These are phyloP conservation scores for Odontamblyopus lacepedii DNA, from an alignment of 2,797 vertebrate genomes.

Conservation along the genomic window DNA sequence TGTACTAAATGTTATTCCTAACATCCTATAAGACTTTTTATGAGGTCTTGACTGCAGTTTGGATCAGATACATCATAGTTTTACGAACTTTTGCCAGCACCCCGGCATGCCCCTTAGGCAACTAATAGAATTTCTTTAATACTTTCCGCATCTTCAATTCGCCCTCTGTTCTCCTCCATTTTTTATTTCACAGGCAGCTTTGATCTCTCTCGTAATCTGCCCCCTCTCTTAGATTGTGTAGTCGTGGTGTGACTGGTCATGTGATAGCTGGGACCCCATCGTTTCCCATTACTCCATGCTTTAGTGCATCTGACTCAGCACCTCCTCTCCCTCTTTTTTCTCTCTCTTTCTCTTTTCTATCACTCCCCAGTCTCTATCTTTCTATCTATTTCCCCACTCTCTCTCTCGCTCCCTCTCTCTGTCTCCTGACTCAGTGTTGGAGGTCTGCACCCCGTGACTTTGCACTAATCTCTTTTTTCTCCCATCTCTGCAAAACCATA, in stretches of 20 bases:
- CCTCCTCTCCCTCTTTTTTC: conserved; percentile 43
- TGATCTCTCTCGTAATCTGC: conserved; percentile 70
- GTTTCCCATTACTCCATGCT: conserved; percentile 61
- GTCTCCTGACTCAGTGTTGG: conserved; percentile 51
- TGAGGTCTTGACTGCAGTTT: no score
- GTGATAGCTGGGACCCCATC: conserved; percentile 63
- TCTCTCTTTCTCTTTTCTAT: no score
- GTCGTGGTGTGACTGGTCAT: conserved; percentile 59
- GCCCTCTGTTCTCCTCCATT: conserved; percentile 4
- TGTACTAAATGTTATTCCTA: no score
- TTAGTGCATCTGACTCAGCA: conserved; percentile 59
- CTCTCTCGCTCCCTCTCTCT: conserved; percentile 5
- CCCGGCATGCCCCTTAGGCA: no score
- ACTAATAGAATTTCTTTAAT: background rate
- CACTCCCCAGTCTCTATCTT: no score
- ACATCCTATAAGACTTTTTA: no score
- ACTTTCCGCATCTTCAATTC: background rate
- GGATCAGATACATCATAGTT: no score
- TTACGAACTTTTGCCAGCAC: no score
- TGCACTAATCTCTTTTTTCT: conserved; percentile 49
- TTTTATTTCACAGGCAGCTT: conserved; percentile 64
- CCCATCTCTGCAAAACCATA: background rate
- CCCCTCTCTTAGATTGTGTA: conserved; percentile 28
- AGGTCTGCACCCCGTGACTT: conserved; percentile 73
- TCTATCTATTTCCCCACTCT: background rate